These are phyloP conservation scores for Gisinianus flammeolus DNA, from an alignment of 2,888 invertebrate genomes.

Conservation along the genomic window DNA sequence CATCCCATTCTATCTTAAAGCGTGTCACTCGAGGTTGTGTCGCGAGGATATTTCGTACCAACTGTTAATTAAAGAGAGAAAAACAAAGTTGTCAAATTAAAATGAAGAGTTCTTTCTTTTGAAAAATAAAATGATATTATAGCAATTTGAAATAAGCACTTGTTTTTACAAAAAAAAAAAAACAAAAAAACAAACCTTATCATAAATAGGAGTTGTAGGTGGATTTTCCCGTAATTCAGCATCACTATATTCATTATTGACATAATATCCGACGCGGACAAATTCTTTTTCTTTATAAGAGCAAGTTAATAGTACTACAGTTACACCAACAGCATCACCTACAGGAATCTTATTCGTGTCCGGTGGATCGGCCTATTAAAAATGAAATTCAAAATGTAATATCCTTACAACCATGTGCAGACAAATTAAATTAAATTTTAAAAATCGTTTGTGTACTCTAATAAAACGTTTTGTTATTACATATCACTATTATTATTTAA, in stretches of 20 bases:
- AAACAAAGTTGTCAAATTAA: background rate
- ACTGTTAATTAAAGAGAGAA: slow-evolving; percentile 60
- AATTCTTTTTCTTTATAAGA: slow-evolving; percentile 93
- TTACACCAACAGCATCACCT: slow-evolving; percentile 97
- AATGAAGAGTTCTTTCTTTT: too few relatives aligned
- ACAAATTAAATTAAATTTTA: too few relatives aligned
- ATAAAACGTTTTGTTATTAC: too few relatives aligned
- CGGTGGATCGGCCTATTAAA: slow-evolving; percentile 85
- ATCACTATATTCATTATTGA: slow-evolving; percentile 95
- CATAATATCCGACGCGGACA: slow-evolving; percentile 97
- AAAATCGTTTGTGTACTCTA: too few relatives aligned
- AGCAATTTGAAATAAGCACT: background rate
- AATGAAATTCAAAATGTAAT: too few relatives aligned
- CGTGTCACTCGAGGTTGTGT: slow-evolving; percentile 93
- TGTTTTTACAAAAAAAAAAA: background rate
- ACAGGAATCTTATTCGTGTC: slow-evolving; percentile 92
- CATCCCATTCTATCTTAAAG: slow-evolving; percentile 98
- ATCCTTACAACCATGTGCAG: too few relatives aligned
- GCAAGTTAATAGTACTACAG: slow-evolving; percentile 93
- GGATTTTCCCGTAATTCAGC: slow-evolving; percentile 93
- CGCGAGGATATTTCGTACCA: slow-evolving; percentile 79
- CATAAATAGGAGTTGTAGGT: slow-evolving; percentile 88
- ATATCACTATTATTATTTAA: background rate
- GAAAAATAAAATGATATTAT: too few relatives aligned
- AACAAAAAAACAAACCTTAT: slow-evolving; percentile 76